A percentile compares a stretch with the other conserved stretches of the same genome.
phyloP scores from a whole-genome alignment of 2,888 invertebrate genomes.

The Schizaphis graminum region DNA sequence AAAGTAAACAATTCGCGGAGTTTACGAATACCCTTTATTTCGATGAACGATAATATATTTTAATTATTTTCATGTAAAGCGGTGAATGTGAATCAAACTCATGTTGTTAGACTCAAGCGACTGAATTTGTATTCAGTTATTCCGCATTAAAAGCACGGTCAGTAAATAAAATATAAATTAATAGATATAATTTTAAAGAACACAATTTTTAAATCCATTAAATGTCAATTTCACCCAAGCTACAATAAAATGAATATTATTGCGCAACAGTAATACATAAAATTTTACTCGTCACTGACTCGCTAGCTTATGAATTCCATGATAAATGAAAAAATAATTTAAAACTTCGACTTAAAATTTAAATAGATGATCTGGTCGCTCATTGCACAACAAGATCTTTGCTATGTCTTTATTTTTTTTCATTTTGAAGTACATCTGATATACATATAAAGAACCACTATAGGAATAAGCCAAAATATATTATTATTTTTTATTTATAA shows the following conservation, averaged over 20 bases:
- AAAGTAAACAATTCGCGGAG: not conserved
- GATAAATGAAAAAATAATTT: not conserved
- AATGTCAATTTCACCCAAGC: not conserved
- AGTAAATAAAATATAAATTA: not conserved
- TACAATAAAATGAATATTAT: not conserved
- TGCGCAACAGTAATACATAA: not conserved
- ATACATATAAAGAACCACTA: not conserved
- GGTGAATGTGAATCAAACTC: not conserved
- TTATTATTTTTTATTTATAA: not conserved
- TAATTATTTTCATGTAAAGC: not conserved
- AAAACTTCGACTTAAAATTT: not conserved
- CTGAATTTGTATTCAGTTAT: not conserved
- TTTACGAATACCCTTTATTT: not conserved
- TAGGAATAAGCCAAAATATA: not conserved
- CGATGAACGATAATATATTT: not conserved
- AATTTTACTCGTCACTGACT: not conserved
- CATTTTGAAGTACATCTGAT: not conserved
- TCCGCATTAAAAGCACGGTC: not conserved
- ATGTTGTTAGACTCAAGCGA: not conserved
- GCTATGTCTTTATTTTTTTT: not conserved
- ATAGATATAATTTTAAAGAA: not conserved
- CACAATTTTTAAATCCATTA: not conserved
- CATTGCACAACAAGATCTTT: not conserved
- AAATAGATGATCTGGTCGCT: not conserved
- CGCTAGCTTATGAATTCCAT: not conserved